Evolutionary conservation across 2,888 invertebrate genomes (phyloP), one percentile per base, ranked within the genome.

Genomic region (Drosophila multiciliata): DNA sequence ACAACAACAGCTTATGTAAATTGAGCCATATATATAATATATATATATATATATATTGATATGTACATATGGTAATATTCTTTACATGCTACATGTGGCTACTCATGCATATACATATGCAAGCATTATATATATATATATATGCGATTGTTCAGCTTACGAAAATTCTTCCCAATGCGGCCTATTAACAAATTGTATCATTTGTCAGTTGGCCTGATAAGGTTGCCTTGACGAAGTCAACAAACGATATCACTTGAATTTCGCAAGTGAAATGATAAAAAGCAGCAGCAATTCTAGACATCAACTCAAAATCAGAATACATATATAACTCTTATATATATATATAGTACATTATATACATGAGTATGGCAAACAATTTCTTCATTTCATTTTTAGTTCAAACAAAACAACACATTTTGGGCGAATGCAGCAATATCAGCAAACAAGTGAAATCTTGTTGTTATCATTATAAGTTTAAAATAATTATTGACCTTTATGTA

Each of bases 121-220:
- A 55, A 45, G 42, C 48, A 48, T 32, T 6, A 12, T 42, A 11
- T 5, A 40, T 40, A 2, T 54, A 20, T 52, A 40, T 38, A 54
- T 32, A 42, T 33, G 63, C 64, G 63, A 74, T 66, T 71, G 73
- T 70, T 70, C 65, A 68, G 50, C 49, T 80, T 81, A 69, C 61
- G 59, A 57, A 59, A 66, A 29, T 45, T 59, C 45, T 61, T 38
- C 17, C 3, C 26, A 66, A 29, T 40, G 54, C n/a, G 17, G 54
- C 32, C 58, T 77, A 75, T 80, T 82, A 80, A 77, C 77, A 68
- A 85, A 80, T 59, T 75, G 83, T 87, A 80, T 77, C 86, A 85
- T 74, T 78, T 75, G 75, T 65, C 71, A 48, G 73, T 70, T 15
- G 45, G 23, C 45, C 45, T 87, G 78, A 78, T 78, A 78, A 78